Base-by-base conservation (phyloP, 2,888 invertebrate species). In the Plutella xylostella region DNA sequence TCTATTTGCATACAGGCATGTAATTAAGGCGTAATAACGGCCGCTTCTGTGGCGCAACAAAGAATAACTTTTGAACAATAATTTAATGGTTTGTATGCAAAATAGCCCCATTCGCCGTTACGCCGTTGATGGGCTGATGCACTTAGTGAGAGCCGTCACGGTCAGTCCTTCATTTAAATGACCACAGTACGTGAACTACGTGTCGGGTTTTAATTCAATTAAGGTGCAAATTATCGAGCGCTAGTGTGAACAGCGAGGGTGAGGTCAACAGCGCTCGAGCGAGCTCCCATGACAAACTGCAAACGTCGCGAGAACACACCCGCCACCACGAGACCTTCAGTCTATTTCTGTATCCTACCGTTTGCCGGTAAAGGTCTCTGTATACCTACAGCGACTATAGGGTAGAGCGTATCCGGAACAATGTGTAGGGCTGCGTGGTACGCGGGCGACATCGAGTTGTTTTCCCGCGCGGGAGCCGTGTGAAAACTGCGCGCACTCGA, bases 51-150 rank as follows among this genome's bases (percentile, higher is more conserved):
- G 72, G 75, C 64, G 82, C 72, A 82, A 80, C 80, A 78, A 72
- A 78, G 82, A 82, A 80, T 83, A 75, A 79, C 74, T 82, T 82
- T 82, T 79, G 71, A 80, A 80, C 77, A 83, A 80, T 83, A 80
- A 83, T 80, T 77, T 80, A 79, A 83, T 82, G 79, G 80, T 74
- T 75, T 76, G 78, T 82, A 83, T 82, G 82, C 80, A 83, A 83
- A 83, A 82, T 78, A 80, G 77, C 68, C 38, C 35, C 22, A 42
- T 64, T 59, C 68, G 70, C 80, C 77, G 83, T 80, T 82, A 80
- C 73, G 72, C n/a, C 77, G 80, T 72, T 77, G 79, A 79, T 79
- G 78, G 72, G 71, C 73, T 70, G 72, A 64, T 74, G 77, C 72
- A 68, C 66, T 63, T 69, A 68, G 71, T 72, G 74, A 73, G 72